Base-by-base conservation (phyloP, 2,888 invertebrate species). In the Melanchra persicariae region DNA sequence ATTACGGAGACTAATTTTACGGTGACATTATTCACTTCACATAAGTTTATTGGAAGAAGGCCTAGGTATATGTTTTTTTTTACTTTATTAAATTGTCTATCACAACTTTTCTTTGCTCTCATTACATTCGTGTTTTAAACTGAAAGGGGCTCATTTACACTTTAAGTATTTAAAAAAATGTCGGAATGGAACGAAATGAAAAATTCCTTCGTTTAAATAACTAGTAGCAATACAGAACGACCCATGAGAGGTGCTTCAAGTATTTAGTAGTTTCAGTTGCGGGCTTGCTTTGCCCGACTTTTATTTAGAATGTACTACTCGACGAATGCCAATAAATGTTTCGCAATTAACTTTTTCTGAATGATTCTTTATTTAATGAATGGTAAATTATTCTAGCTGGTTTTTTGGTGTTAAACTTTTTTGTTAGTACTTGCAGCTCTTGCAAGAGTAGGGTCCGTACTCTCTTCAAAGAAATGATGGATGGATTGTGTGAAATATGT, bases 121-220 rank as follows among this genome's bases (percentile, higher is more conserved):
- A 81, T 85, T 86, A 86, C 87, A 88, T 86, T 87, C 79, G 77
- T 81, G 77, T 86, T 87, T 81, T 82, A 81, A 86, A 84, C 82
- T 79, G 66, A 78, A 82, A 81, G 59, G 79, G 70, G 65, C 74
- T 85, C 81, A 84, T 85, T 86, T 84, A 79, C 82, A 84, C 84
- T 81, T 80, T 69, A 77, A 83, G 73, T 81, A 81, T 84, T 88
- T 4, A 85, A 85, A 85, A 87, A 87, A 89, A 87, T 78, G 70
- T 75, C 77, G 74, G 82, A 84, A 81, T 82, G 76, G 75, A 86
- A 68, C 83, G 72, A 87, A 90, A 90, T 89, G 87, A 90, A 86
- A 90, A 90, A 89, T 91, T 90, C 83, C 89, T 88, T 85, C 72
- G 66, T 74, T 79, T 67, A 81, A 84, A 84, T 83, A 81, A 66